Percentiles rank a stretch among this genome's conserved stretches.
phyloP scores from a whole-genome alignment of 2,113 vertebrate species.

The Nothocercus julius region DNA sequence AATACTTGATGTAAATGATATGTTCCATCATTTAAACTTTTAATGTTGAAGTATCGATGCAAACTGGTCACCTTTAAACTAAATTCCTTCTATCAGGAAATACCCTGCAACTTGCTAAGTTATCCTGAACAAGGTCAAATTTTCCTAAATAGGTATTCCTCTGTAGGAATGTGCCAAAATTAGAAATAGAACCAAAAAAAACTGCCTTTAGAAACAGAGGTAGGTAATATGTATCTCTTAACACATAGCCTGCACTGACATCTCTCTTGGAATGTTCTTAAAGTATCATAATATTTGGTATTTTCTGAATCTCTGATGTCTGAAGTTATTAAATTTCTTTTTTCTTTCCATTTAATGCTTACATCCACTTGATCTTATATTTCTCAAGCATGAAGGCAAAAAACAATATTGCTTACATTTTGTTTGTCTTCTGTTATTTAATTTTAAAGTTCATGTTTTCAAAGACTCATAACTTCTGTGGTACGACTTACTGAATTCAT shows the following conservation, averaged over 20 bases:
- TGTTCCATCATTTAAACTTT: background rate
- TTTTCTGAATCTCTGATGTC: background rate
- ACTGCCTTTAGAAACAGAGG: background rate
- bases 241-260: background rate
- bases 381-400: background rate
- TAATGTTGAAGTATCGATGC: background rate
- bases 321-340: background rate
- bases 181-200: background rate
- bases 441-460: background rate
- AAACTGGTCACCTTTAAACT: background rate
- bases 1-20: background rate
- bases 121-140: background rate
- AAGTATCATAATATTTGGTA: background rate
- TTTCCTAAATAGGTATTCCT: background rate
- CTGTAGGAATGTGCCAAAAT: background rate
- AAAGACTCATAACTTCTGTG: background rate
- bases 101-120: background rate
- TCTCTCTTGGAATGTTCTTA: background rate
- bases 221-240: accelerated
- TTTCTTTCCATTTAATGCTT: background rate
- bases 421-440: background rate
- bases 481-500: background rate
- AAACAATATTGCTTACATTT: background rate
- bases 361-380: background rate
- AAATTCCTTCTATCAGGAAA: background rate